phyloP scores from a whole-genome alignment of 1,140 invertebrate species.

The Atopsyche davidsoni region DNA sequence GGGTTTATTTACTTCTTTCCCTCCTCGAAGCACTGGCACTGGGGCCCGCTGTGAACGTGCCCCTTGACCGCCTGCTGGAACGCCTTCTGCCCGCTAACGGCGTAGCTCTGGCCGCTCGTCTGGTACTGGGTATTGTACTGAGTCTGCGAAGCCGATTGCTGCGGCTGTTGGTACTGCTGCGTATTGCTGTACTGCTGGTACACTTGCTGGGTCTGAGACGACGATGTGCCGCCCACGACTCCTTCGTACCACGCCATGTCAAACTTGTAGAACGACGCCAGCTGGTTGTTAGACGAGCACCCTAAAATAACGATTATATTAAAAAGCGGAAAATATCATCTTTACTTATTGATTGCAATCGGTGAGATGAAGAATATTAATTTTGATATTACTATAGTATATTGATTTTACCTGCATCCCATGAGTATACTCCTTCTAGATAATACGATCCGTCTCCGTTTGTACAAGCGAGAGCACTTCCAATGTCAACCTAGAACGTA shows the following conservation, averaged over 20 bases:
- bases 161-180: constrained; percentile 8
- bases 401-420: constrained; percentile 54
- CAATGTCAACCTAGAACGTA: constrained; percentile 64
- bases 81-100: constrained; percentile 15
- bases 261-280: constrained; percentile 47
- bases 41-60: constrained; percentile 19
- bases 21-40: constrained; percentile 26
- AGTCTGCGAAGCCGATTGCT: constrained; percentile 4
- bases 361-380: not conserved
- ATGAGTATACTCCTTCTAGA: constrained; percentile 67
- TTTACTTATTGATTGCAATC: not conserved
- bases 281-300: constrained; percentile 41
- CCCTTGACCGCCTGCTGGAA: constrained; percentile 21
- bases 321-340: not conserved
- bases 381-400: not conserved
- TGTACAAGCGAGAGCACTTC: constrained; percentile 70
- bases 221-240: constrained; percentile 34
- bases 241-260: constrained; percentile 47
- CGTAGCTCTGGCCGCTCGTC: constrained; percentile 15
- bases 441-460: constrained; percentile 61
- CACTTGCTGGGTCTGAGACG: not conserved
- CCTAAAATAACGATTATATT: constrained; percentile 31
- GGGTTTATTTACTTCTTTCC: constrained; percentile 22
- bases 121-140: constrained; percentile 8
- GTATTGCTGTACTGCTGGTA: not conserved